These are phyloP conservation scores for Heteropelma amictum DNA, from an alignment of 2,888 invertebrate species.

Conservation along the genomic window DNA sequence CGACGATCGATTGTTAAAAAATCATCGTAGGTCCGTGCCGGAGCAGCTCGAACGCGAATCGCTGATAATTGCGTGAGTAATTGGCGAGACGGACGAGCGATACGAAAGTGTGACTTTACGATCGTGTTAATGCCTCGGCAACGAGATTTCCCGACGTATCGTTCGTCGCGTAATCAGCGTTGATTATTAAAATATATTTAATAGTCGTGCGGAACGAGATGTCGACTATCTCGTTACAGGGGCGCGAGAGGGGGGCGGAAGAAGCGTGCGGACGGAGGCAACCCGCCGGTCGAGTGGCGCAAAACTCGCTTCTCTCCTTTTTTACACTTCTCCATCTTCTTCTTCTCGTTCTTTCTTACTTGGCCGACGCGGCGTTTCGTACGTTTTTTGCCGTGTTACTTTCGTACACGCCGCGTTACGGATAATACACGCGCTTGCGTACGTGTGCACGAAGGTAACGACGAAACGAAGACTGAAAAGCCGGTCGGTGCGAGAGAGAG, in stretches of 20 bases:
- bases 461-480: constrained; percentile 40
- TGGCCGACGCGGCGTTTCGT: not conserved
- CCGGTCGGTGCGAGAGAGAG: constrained; percentile 36
- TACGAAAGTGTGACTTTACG: constrained; percentile 39
- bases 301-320: constrained; percentile 28
- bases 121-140: constrained; percentile 45
- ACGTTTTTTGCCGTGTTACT: constrained; percentile 15
- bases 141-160: constrained; percentile 2
- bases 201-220: constrained; percentile 1
- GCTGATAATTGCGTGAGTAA: too few relatives aligned
- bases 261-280: constrained; percentile 5
- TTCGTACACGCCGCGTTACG: constrained; percentile 18
- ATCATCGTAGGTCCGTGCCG: too few relatives aligned
- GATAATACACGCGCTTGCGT: not conserved
- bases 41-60: too few relatives aligned
- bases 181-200: constrained; percentile 34
- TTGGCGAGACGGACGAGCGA: constrained; percentile 2
- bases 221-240: constrained; percentile 1
- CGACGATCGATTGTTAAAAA: too few relatives aligned
- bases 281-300: constrained; percentile 9
- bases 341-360: constrained; percentile 43
- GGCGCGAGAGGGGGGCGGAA: not conserved
- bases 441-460: constrained; percentile 18
- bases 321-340: too few relatives aligned
- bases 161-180: not conserved